Base-by-base conservation (phyloP, 2,113 vertebrate species). In the Prochilodus magdalenae region DNA sequence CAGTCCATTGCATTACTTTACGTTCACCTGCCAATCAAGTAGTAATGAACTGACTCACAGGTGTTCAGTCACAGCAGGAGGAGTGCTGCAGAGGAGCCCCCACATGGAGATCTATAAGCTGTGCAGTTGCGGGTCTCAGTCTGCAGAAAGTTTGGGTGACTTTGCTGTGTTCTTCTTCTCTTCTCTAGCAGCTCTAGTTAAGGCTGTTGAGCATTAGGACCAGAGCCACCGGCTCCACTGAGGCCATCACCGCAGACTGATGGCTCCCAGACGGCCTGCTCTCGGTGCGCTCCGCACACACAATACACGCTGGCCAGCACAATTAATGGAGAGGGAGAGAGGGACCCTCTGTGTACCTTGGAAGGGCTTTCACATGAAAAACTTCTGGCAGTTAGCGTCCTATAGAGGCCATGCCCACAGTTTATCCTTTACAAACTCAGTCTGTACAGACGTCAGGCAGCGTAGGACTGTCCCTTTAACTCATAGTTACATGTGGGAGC, bases 311-410 rank as follows among this genome's bases (percentile, higher is more conserved):
- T 70, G 36, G 66, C 88, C 87, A 85, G 73, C 82, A 81, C 85
- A 85, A 80, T 89, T 92, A 92, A 92, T 93, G 89, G 22, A 18
- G 22, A 70, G 24, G 66, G 66, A 40, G 90, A 90, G 90, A 91
- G 86, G 85, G 44, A 70, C 83, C 87, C 87, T 86, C 88, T 86
- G 85, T 84, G 33, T 77, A 15, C 85, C 86, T 85, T 88, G 85
- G 74, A 82, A 88, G 80, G 85, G 85, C 90, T 88, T 84, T 80
- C 88, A 89, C 90, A 92, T 86, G 89, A 89, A 90, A 91, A 91
- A 92, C 87, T 90, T 87, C 89, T 88, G 87, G 88, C 85, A 90
- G 87, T 86, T 87, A 88, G 89, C 73, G 51, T 73, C 73, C 24
- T 47, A 29, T 30, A n/a, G 73, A 62, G 69, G 36, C 79, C 33